A percentile compares a stretch with the other conserved stretches of the same genome.
Evolutionary conservation across 1,140 invertebrate species (phyloP).

Genomic region (Sinonovacula constricta): DNA sequence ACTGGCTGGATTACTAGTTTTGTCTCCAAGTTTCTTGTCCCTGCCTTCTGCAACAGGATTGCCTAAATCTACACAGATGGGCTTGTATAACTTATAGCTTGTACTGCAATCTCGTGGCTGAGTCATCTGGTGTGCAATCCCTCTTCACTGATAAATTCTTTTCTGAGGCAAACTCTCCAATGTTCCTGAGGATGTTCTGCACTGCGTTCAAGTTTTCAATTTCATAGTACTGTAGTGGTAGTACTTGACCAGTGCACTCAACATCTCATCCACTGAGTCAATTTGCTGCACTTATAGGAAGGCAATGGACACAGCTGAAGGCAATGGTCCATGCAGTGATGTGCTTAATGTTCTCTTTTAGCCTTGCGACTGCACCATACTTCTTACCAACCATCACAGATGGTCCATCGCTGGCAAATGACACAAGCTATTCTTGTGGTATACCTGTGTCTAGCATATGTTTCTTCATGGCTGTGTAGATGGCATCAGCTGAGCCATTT

Average conservation of each 20-base stretch:
- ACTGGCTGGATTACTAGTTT: neutral
- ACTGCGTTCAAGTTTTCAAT: neutral
- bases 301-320: conserved; percentile 14
- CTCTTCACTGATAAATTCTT: neutral
- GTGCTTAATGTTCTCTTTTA: conserved; percentile 8
- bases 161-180: neutral
- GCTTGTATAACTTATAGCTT: neutral
- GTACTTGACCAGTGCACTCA: neutral
- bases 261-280: neutral
- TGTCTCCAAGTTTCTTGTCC: neutral
- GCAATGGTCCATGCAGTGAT: conserved; percentile 51
- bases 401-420: conserved; percentile 48
- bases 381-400: conserved; percentile 30
- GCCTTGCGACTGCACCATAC: conserved; percentile 34
- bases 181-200: neutral
- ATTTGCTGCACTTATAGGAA: neutral
- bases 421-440: neutral
- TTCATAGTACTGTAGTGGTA: conserved; percentile 14
- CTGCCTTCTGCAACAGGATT: conserved; percentile 1
- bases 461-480: neutral
- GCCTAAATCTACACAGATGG: conserved; percentile 1
- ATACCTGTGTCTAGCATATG: neutral
- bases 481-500: conserved; percentile 5
- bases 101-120: neutral
- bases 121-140: conserved; percentile 11